Evolutionary conservation across 2,888 invertebrate species (phyloP), one percentile per base, ranked within the genome.

Genomic region (Melinaea menophilus): DNA sequence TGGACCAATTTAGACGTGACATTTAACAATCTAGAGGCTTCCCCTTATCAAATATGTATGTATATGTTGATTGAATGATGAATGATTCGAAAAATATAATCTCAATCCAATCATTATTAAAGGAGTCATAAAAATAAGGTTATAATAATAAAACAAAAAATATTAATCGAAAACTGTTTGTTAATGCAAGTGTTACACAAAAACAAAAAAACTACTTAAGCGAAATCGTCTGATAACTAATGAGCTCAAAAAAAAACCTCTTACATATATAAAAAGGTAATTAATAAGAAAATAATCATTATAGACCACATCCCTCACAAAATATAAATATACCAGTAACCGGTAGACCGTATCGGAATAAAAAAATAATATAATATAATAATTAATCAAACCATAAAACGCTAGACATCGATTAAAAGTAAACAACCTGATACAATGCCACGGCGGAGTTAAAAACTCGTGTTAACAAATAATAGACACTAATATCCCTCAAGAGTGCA

Each of bases 401-500:
- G 37, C 41, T 31, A 22, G 41, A 61, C 61, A 58, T 13, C 58
- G 58, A 56, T 63, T 61, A 61, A 67, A 65, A 59, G 61, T 56
- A 67, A 68, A 65, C 57, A 60, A 54, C 57, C 41, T 47, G n/a
- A 56, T 55, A 54, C 58, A 56, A 62, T 59, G 55, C 41, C 22
- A 31, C 46, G 46, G 41, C 59, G 61, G 22, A 65, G 59, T 33
- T 65, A 61, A 66, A 63, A 63, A 62, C 45, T 63, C 61, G 51
- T 65, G 61, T 65, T 65, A 66, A 63, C 64, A 64, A 67, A 64
- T 61, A 68, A 62, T 66, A 63, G 47, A 57, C 47, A 45, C 67
- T 71, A 69, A 73, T 70, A 69, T 68, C 71, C 71, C 69, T 65
- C 60, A 68, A 63, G 68, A 68, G 71, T 69, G 70, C 71, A 63